Conservation (phyloP, 2,113 vertebrate genomes). For the Elephas maximus region DNA sequence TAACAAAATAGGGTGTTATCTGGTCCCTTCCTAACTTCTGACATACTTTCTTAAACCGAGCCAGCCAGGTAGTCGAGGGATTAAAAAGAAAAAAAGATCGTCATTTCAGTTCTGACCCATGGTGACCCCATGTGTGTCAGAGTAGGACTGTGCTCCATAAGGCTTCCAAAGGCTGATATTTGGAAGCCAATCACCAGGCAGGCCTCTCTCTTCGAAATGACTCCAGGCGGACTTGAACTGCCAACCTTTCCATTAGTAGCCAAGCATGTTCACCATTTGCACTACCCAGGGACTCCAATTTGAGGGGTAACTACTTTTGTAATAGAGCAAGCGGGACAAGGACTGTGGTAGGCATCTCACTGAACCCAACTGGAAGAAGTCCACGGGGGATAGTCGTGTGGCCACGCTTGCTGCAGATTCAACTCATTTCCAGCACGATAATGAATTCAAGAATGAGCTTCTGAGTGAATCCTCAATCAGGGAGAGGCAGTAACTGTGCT, state of each 20-base stretch:
- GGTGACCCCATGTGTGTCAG: not conserved
- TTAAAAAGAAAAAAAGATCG: not conserved
- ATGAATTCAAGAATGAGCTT: constrained; percentile 75
- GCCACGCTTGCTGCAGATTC: not conserved
- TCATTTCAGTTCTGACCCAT: not conserved
- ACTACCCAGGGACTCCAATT: not conserved
- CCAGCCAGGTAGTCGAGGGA: not conserved
- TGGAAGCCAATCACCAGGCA: too few species aligned
- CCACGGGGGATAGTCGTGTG: not conserved
- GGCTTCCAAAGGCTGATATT: not conserved
- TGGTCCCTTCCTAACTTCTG: not conserved
- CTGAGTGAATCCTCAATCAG: constrained; percentile 63
- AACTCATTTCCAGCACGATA: constrained; percentile 57
- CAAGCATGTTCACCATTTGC: not conserved
- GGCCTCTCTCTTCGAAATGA: not conserved
- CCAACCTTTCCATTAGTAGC: not conserved
- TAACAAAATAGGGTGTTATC: not conserved
- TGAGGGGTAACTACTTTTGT: not conserved
- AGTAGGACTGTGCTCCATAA: not conserved
- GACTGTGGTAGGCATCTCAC: not conserved
- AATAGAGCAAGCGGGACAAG: not conserved
- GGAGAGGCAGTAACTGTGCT: constrained; percentile 78
- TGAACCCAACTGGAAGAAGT: not conserved
- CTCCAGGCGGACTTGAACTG: not conserved
- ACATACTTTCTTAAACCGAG: not conserved